Evolutionary conservation across 1,140 invertebrate genomes (phyloP), one percentile per base, ranked within the genome.

Genomic region (Drosophila jambulina): DNA sequence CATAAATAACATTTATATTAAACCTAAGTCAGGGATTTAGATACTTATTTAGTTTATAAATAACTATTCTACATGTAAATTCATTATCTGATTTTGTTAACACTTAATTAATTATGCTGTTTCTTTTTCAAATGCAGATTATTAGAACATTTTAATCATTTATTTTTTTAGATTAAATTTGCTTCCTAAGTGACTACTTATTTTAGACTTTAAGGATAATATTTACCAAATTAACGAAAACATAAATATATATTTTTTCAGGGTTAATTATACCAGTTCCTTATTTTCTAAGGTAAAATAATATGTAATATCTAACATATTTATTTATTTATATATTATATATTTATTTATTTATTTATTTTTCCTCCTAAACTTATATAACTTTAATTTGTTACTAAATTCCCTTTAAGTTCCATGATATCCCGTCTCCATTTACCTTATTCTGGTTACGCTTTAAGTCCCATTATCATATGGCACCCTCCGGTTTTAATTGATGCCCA

Each of bases 401-500:
- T 12, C 12, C 12, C 4, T 21, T 45, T 13, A 25, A 34, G 4
- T 36, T 36, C 0, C 0, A 2, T 45, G 23, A 5, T 38, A 10
- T 34, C 4, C 36, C 17, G 4, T 8, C 19, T 36, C 4, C 15
- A 54, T 32, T 32, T 57, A 64, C 59, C 29, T 62, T 48, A n/a
- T n/a, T 56, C 25, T 10, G 27, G 34, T 56, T 32, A 29, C 15
- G 1, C 43, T 49, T 71, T 51, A 59, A 59, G 21, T 19, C n/a
- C 43, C 51, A 72, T 71, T 71, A 72, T 71, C 67, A 40, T 71
- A 34, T 58, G 69, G 51, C 36, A 38, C 29, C 27, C 45, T 68
- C 34, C 15, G 43, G 51, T 76, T 77, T 59, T 86, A 87, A 87
- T 82, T 86, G 76, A 62, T 68, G 63, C 51, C 54, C 46, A 42